Percentiles rank a stretch among this genome's conserved stretches.
Conservation (phyloP, 2,888 invertebrate genomes). For the Halictus ligatus region DNA sequence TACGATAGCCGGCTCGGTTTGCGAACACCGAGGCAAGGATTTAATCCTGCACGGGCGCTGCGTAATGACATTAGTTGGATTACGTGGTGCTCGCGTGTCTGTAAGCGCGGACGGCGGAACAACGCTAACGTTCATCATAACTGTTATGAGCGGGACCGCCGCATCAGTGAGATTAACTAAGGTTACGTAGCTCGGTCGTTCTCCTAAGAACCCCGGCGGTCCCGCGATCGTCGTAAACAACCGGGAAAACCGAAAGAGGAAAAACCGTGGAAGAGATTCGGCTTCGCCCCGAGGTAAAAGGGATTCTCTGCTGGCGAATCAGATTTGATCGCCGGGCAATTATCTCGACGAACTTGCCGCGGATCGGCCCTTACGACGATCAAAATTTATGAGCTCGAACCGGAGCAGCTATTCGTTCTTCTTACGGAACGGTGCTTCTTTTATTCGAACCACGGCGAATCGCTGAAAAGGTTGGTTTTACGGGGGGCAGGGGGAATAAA, state of each 20-base stretch:
- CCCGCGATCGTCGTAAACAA: constrained; percentile 18
- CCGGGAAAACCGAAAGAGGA: background rate
- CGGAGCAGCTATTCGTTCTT: background rate
- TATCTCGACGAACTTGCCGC: background rate
- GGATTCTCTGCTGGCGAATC: background rate
- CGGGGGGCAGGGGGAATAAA: background rate
- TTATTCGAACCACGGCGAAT: background rate
- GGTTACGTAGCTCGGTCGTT: constrained; percentile 59
- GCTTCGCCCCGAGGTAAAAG: too few species aligned
- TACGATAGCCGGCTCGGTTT: constrained; percentile 55
- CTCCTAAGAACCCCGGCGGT: constrained; percentile 36
- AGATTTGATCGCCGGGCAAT: constrained; percentile 4
- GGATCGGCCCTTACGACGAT: background rate
- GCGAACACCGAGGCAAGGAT: constrained; percentile 56
- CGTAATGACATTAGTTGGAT: constrained; percentile 70
- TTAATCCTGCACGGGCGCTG: constrained; percentile 63
- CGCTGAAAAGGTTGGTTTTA: background rate
- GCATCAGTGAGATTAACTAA: constrained; percentile 63
- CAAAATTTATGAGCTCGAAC: background rate
- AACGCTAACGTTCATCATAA: constrained; percentile 70
- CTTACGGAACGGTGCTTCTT: background rate
- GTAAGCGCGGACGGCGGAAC: constrained; percentile 61
- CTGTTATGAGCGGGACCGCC: constrained; percentile 60
- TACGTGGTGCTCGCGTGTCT: constrained; percentile 60
- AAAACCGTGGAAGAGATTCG: background rate